These are phyloP conservation scores for Heliconius aoede DNA, from an alignment of 2,888 invertebrate genomes.

Conservation along the genomic window DNA sequence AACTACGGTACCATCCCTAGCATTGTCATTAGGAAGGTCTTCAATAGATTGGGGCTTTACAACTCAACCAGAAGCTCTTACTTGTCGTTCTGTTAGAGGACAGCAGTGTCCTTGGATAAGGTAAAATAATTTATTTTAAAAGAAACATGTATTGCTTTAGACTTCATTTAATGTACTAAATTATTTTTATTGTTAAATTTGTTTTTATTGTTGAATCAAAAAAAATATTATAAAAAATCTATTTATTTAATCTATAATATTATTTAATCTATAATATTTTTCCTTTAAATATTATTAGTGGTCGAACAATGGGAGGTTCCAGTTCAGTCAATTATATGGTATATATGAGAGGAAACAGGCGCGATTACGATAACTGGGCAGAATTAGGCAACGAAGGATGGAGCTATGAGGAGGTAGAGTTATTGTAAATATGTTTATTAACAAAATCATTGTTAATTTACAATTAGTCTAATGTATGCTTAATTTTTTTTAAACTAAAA, in stretches of 20 bases:
- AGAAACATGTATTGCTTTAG: not conserved
- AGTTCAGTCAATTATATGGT: constrained; percentile 86
- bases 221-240: no score
- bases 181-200: no score
- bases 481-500: no score
- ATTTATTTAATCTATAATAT: no score
- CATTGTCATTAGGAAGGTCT: constrained; percentile 83
- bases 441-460: not conserved
- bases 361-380: constrained; percentile 87
- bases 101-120: constrained; percentile 84
- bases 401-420: constrained; percentile 74
- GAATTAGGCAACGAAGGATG: constrained; percentile 85
- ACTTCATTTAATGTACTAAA: no score
- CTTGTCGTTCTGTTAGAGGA: constrained; percentile 83
- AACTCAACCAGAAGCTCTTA: constrained; percentile 85
- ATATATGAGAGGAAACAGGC: constrained; percentile 84
- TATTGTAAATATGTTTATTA: not conserved
- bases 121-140: constrained; percentile 53
- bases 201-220: no score
- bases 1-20: constrained; percentile 86
- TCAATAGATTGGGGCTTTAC: constrained; percentile 87
- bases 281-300: constrained; percentile 66
- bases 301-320: constrained; percentile 84
- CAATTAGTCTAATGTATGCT: not conserved
- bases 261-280: no score